Evolutionary conservation across 1,140 invertebrate genomes (phyloP).

Genomic region (silkworm (Bombyx mori)): DNA sequence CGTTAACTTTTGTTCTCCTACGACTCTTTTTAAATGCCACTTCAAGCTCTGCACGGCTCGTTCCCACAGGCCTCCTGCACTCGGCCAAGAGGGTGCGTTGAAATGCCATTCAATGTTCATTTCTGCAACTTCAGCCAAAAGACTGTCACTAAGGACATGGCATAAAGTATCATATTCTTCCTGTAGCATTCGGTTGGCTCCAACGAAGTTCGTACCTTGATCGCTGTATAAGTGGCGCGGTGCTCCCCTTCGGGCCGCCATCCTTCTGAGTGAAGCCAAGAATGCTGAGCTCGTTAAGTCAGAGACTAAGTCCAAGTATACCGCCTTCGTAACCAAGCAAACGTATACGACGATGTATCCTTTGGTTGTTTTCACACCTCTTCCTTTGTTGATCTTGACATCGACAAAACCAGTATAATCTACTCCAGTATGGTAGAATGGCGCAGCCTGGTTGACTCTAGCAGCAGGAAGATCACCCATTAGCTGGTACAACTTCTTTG

Average conservation of each 20-base stretch:
- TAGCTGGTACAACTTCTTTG: not conserved
- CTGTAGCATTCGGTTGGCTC: conserved; percentile 1
- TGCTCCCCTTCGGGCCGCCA: not conserved
- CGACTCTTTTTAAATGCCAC: conserved; percentile 1
- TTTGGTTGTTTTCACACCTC: not conserved
- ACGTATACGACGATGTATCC: not conserved
- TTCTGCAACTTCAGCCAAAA: conserved; percentile 1
- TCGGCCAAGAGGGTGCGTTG: not conserved
- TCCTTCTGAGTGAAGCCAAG: not conserved
- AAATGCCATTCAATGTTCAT: not conserved
- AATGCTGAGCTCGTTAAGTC: not conserved
- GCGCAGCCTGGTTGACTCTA: not conserved
- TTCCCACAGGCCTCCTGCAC: not conserved
- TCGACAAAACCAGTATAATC: not conserved
- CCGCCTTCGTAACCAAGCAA: not conserved
- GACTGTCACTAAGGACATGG: not conserved
- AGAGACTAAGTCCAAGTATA: not conserved
- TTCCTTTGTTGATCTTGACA: not conserved
- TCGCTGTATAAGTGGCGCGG: no score
- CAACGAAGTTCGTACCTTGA: not conserved
- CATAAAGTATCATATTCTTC: not conserved
- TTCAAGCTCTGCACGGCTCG: not conserved
- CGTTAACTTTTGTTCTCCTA: not conserved
- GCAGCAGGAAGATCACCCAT: not conserved
- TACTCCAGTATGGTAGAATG: not conserved